Evolutionary conservation across 2,797 vertebrate genomes (phyloP), one percentile per base, ranked within the genome.

Genomic region (Lagorchestes hirsutus): DNA sequence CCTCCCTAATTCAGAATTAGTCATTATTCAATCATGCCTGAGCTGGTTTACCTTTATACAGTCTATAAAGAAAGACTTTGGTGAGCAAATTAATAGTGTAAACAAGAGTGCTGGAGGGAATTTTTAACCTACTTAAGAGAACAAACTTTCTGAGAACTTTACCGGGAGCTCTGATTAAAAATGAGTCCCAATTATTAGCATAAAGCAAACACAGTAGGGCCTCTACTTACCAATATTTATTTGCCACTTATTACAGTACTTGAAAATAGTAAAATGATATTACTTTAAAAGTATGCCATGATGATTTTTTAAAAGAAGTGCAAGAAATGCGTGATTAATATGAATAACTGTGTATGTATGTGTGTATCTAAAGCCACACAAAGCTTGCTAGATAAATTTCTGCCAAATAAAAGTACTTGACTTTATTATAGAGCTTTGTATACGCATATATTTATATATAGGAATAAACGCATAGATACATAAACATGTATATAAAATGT

Each of bases 31-130:
- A 87, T 87, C 74, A 87, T 87, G 74, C 74, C 74, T 87, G 74
- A 87, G 40, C 74, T 87, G 74, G 74, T 87, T 87, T 87, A 87
- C 74, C 74, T 87, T 87, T 87, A 87, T 87, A 50, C 40, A 87
- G 40, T 87, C 74, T 28, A 87, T 50, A 87, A 87, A 87, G 74
- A 87, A 87, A 87, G 74, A 40, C 74, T 87, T 87, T 87, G 74
- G 74, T 87, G 74, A 87, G 74, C 74, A 87, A 87, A 87, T 87
- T 87, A 87, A 87, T 87, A 87, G 74, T 87, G 74, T 50, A 87
- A 87, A 87, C 74, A 50, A 87, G 74, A 87, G 22, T 87, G 74
- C 40, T 87, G 22, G 74, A 87, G 74, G 74, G 74, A 87, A 87
- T 87, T 87, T 87, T 87, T 87, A 50, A 87, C 74, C 74, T 50